Conservation (phyloP, 2,888 invertebrate species). For the Lasioglossum villosulum region DNA sequence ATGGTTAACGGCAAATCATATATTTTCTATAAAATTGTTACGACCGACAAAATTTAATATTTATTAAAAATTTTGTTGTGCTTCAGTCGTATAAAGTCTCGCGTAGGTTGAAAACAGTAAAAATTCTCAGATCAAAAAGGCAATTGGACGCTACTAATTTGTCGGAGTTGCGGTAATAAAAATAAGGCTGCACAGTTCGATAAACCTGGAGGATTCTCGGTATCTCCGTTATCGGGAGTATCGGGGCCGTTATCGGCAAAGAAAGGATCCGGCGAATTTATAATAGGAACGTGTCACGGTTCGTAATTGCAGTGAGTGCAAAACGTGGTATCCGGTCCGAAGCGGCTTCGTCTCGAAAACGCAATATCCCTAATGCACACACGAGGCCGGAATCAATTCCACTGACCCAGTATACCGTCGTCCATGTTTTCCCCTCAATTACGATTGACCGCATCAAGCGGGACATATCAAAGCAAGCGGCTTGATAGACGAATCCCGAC, state of each 20-base stretch:
- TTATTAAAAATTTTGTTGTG: too few species aligned
- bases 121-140: too few species aligned
- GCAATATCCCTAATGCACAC: conserved; percentile 24
- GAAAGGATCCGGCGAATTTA: not conserved
- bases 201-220: not conserved
- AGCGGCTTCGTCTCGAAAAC: not conserved
- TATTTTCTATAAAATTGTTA: too few species aligned
- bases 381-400: conserved; percentile 22
- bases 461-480: conserved; percentile 39
- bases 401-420: conserved; percentile 47
- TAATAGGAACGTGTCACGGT: not conserved
- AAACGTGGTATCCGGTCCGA: not conserved
- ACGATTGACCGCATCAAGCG: conserved; percentile 36
- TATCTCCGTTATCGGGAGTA: not conserved
- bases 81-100: too few species aligned
- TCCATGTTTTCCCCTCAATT: conserved; percentile 20
- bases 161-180: not conserved
- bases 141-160: not conserved
- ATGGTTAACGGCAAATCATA: too few species aligned
- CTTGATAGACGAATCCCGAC: not conserved
- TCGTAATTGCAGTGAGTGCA: conserved; percentile 6
- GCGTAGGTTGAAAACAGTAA: too few species aligned
- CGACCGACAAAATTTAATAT: too few species aligned
- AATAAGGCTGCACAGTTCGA: not conserved
- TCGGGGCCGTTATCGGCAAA: not conserved